These are phyloP conservation scores for Echinarachnius parma DNA, from an alignment of 53 echinoderm and acorn worm species.

Conservation along the genomic window DNA sequence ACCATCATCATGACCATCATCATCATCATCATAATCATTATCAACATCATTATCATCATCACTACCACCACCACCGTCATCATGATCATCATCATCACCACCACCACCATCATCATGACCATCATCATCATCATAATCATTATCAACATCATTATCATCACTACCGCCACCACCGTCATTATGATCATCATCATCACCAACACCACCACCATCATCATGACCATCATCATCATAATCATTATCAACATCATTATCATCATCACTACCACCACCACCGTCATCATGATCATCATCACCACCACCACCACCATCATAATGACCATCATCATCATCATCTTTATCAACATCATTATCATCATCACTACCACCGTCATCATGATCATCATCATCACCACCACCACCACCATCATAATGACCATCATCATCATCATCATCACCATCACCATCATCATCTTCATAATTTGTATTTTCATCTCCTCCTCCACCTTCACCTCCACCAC, in stretches of 20 bases:
- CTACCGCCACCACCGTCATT: neutral
- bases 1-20: too few species aligned
- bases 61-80: too few species aligned
- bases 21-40: too few species aligned
- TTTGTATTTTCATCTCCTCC: neutral
- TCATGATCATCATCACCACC: neutral
- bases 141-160: neutral
- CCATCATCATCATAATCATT: neutral
- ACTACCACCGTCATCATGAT: neutral
- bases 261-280: neutral
- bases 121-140: neutral
- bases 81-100: neutral
- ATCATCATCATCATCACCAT: neutral
- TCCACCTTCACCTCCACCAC: neutral
- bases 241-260: neutral
- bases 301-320: neutral
- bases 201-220: neutral
- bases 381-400: neutral
- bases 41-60: too few species aligned
- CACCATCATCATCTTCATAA: neutral
- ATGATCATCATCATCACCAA: neutral
- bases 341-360: neutral
- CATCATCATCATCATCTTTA: neutral
- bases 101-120: neutral
- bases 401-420: neutral